Evolutionary conservation across 2,113 vertebrate genomes (phyloP).

Genomic region (Cricetomys ansorgei): DNA sequence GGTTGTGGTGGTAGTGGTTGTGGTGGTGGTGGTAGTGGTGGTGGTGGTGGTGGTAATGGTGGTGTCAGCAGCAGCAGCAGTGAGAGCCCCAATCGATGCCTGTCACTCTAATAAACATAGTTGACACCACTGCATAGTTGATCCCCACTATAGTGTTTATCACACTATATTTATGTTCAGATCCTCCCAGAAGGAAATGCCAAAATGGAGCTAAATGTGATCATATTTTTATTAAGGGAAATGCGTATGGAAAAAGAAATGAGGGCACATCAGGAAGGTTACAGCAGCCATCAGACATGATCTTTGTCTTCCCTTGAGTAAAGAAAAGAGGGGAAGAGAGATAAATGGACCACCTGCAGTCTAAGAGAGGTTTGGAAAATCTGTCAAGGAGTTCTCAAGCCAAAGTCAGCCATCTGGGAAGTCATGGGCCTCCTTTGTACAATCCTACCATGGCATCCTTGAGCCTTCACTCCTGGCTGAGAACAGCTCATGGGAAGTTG

Average conservation of each 20-base stretch:
- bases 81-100: rapidly evolving
- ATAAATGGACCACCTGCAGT: not conserved
- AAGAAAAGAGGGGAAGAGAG: not conserved
- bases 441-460: rapidly evolving
- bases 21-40: rapidly evolving
- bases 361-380: not conserved
- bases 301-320: not conserved
- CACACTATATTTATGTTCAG: not conserved
- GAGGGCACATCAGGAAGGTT: rapidly evolving
- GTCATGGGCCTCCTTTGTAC: not conserved
- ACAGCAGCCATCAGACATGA: not conserved
- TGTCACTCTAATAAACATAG: not conserved
- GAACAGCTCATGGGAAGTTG: rapidly evolving
- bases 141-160: not conserved
- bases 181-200: not conserved
- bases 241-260: not conserved
- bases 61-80: rapidly evolving
- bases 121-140: not conserved
- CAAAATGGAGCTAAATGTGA: not conserved
- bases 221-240: not conserved
- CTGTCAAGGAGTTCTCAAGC: not conserved
- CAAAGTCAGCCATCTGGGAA: no score
- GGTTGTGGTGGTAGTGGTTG: rapidly evolving
- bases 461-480: not conserved
- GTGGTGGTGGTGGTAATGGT: rapidly evolving